Base-by-base conservation (phyloP, 2,113 vertebrate species). In the Picathartes gymnocephalus region DNA sequence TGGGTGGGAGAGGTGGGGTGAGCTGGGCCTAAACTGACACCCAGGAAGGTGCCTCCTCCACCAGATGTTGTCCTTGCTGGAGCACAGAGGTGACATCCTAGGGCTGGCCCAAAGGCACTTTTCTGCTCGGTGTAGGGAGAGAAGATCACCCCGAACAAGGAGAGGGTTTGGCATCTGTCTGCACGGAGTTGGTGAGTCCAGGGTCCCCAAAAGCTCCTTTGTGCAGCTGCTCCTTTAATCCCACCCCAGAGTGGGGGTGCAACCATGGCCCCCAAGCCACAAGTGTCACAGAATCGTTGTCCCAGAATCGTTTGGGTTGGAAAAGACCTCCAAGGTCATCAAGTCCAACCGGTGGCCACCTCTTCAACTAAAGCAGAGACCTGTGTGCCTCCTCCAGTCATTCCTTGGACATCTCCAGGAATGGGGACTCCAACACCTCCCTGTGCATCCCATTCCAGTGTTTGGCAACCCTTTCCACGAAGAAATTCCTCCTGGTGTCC, bases 41-140 rank as follows among this genome's bases (percentile, higher is more conserved):
- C 4, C 31, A 53, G 57, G 48, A 68, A 64, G 0, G 4, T 65
- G 15, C 9, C 10, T 45, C 15, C 11, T 70, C 37, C 47, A 53
- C 11, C 35, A 68, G 23, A 4, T 31, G 10, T 19, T 2, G 1
- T 68, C 66, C 31, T 37, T 10, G 19, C 14, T 68, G 48, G 31
- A 51, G 19, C 35, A 45, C 2, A 2, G 64, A 81, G 45, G 12
- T 77, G 58, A n/a, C 17, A 51, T 64, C 23, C 18, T 14, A 5
- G 8, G 27, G 30, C 9, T 44, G 61, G 18, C 6, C 9, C 16
- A 58, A 40, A 71, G 21, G 4, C 44, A 30, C 39, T 80, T 76
- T 61, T 51, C 15, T 13, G 1, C 15, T 50, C 6, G 0, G 5
- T 14, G 7, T 30, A 2, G 3, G 27, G 10, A 44, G 11, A 79